Evolutionary conservation across 2,113 vertebrate genomes (phyloP).

Genomic region (Porphyrio hochstetteri): DNA sequence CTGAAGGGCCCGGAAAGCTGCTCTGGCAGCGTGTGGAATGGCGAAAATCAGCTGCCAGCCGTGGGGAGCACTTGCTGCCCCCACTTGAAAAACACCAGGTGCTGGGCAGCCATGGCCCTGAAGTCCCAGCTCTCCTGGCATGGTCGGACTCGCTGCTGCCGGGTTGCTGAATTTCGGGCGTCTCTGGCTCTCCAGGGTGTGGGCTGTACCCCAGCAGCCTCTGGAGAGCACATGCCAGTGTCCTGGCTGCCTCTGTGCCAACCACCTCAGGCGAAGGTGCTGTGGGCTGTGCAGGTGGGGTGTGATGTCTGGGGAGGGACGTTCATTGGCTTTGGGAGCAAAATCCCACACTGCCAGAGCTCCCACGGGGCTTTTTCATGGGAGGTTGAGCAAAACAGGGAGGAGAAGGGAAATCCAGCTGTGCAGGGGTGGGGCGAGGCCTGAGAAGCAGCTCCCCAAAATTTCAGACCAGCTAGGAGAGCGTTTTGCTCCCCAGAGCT

Average conservation of each 20-base stretch:
- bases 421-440: fast-evolving
- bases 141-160: fast-evolving
- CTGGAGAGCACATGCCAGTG: fast-evolving
- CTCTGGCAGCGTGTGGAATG: not conserved
- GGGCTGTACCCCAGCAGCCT: not conserved
- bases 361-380: not conserved
- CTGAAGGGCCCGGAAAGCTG: not conserved
- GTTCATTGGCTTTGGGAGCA: fast-evolving
- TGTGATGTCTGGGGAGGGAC: not conserved
- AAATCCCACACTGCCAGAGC: not conserved
- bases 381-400: not conserved
- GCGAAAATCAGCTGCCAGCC: conserved; percentile 2
- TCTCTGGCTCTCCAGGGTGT: not conserved
- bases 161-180: fast-evolving
- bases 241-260: not conserved
- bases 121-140: not conserved
- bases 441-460: not conserved
- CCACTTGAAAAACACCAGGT: not conserved
- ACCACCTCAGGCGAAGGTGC: fast-evolving
- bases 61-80: fast-evolving
- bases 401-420: not conserved
- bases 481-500: not conserved
- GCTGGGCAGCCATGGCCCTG: not conserved
- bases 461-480: not conserved
- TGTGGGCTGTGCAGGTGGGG: not conserved